A percentile compares a stretch with the other conserved stretches of the same genome.
Conservation (phyloP, 2,888 invertebrate genomes). For the Choristoneura rosaceana region DNA sequence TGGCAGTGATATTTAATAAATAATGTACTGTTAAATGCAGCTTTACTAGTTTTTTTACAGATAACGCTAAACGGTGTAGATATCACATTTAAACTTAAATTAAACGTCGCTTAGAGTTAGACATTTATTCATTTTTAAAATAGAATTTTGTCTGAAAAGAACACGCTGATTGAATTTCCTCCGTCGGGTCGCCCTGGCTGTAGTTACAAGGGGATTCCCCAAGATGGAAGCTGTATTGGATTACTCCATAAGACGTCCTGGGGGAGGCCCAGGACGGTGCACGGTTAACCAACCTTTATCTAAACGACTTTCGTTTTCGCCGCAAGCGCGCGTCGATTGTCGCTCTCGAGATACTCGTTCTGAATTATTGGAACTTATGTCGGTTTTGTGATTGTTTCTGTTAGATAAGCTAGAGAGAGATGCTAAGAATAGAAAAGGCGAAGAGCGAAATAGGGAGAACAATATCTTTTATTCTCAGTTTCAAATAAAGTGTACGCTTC, state of each 20-base stretch:
- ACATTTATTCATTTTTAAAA: slow-evolving; percentile 13
- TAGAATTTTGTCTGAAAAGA: slow-evolving; percentile 29
- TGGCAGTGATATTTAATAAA: neutral
- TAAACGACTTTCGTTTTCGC: slow-evolving; percentile 39
- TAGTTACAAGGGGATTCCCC: slow-evolving; percentile 32
- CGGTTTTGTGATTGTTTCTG: slow-evolving; percentile 19
- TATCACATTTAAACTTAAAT: neutral
- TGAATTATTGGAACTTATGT: slow-evolving; percentile 24
- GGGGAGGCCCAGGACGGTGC: slow-evolving; percentile 28
- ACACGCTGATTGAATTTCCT: slow-evolving; percentile 32
- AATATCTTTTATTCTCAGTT: neutral
- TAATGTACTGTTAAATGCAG: neutral
- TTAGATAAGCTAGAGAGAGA: slow-evolving; percentile 1
- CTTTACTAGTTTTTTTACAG: neutral
- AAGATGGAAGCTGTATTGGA: slow-evolving; percentile 35
- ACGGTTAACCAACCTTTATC: slow-evolving; percentile 43
- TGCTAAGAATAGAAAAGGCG: neutral
- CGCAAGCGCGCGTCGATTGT: slow-evolving; percentile 26
- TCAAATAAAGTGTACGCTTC: neutral
- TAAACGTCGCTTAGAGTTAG: neutral
- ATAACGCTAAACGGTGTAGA: neutral
- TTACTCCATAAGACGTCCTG: slow-evolving; percentile 39
- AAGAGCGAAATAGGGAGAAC: neutral
- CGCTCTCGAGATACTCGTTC: slow-evolving; percentile 35
- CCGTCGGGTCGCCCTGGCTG: slow-evolving; percentile 15